Evolutionary conservation across 2,888 invertebrate genomes (phyloP), one percentile per base, ranked within the genome.

Genomic region (Drosophila borealis): DNA sequence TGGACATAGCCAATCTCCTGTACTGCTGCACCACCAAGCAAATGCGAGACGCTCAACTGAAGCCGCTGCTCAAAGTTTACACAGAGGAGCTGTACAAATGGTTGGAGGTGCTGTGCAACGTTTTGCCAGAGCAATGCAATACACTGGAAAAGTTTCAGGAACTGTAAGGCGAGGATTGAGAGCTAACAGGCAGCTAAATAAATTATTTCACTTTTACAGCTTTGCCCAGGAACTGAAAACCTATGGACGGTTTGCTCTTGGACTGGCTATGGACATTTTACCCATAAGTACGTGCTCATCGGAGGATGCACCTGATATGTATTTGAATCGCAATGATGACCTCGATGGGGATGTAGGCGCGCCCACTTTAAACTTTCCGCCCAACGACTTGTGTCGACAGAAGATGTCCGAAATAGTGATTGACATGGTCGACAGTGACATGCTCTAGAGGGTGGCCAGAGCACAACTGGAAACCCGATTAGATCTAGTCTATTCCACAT

Each of bases 231-330:
- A 96, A 78, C 94, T 95, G 80, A 93, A 94, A 79, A 93, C 94
- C 13, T 94, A 94, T 79, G 94, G 95, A 8, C 93, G 93, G 48
- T 96, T 95, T 78, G 96, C 95, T 0, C 93, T 96, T 3, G 96
- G 96, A 1, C 91, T 95, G 10, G 95, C 96, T 0, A 84, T 96
- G 73, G 96, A 96, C 80, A 96, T 96, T 92, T 94, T 95, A 71
- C 96, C 96, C 1, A 95, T 96, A 50, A 95, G 92, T 89, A 95
- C 94, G 0, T 96, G 96, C 67, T 94, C 95, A 54, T 95, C 95
- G 50, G 94, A 95, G 57, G 95, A 95, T 86, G 96, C 96, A 0
- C 96, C 96, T 0, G 95, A 96, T 84, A 91, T 96, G 66, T 96
- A 96, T 83, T 84, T 88, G n/a, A 77, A 74, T 17, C 90, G 91